Conservation (phyloP, 2,797 vertebrate species). For the Netta rufina region DNA sequence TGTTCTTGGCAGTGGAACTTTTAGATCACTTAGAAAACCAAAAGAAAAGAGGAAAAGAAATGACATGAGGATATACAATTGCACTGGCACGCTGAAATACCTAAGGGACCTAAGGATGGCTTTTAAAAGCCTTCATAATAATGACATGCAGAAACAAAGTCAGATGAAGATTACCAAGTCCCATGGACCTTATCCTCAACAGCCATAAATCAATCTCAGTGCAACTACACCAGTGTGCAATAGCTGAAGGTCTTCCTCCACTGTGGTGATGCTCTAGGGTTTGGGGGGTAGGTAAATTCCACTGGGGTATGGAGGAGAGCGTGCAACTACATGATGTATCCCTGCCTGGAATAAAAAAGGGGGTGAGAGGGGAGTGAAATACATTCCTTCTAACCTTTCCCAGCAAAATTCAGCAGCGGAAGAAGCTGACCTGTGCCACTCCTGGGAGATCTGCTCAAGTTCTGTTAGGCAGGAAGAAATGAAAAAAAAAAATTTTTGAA, state of each 20-base stretch:
- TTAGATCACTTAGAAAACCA: background rate
- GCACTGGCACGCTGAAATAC: background rate
- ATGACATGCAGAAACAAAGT: slow-evolving; percentile 6
- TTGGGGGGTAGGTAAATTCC: background rate
- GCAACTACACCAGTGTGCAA: background rate
- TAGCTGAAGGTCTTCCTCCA: background rate
- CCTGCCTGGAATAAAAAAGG: background rate
- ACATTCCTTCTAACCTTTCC: background rate
- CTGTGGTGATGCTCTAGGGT: background rate
- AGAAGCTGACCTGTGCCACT: background rate
- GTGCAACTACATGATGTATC: background rate
- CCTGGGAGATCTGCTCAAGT: background rate
- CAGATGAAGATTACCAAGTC: background rate
- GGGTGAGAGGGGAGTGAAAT: background rate
- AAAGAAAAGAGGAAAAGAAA: slow-evolving; percentile 17
- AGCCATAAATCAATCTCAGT: background rate
- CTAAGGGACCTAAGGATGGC: background rate
- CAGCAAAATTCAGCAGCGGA: background rate
- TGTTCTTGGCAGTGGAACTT: slow-evolving; percentile 33
- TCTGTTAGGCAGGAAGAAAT: background rate
- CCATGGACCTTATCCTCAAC: background rate
- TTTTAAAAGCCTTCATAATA: slow-evolving; percentile 14
- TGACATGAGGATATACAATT: background rate
- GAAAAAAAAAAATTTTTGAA: background rate
- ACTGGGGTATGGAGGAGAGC: background rate